Conservation (phyloP, 2,113 vertebrate genomes). For the Datnioides undecimradiatus region DNA sequence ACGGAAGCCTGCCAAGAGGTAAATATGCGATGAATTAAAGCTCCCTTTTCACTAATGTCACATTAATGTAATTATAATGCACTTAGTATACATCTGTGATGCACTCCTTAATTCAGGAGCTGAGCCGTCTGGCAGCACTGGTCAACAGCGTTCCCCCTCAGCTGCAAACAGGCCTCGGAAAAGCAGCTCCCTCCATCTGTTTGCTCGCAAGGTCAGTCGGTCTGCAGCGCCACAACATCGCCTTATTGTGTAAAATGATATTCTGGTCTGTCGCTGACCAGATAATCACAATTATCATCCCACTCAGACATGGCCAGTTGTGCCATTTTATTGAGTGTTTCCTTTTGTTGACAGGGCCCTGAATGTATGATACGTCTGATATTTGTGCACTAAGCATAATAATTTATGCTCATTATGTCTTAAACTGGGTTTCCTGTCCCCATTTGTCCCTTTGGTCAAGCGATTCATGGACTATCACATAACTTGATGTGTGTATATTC, state of each 20-base stretch:
- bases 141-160: constrained; percentile 1
- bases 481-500: not conserved
- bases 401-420: too few species aligned
- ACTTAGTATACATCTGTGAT: not conserved
- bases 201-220: constrained; percentile 54
- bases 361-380: not conserved
- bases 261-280: not conserved
- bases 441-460: not conserved
- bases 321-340: not conserved
- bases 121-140: not conserved
- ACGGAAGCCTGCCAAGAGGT: constrained; percentile 31
- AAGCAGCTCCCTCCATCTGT: constrained; percentile 29
- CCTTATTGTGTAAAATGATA: not conserved
- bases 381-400: too few species aligned
- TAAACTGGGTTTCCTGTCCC: not conserved
- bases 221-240: too few species aligned
- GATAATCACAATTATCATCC: not conserved
- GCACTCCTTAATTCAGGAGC: not conserved
- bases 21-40: not conserved
- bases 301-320: too few species aligned
- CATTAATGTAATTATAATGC: not conserved
- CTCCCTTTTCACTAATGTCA: not conserved
- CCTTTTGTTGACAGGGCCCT: not conserved
- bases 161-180: constrained; percentile 7
- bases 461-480: not conserved